These are phyloP conservation scores for Drosophila kanapiae DNA, from an alignment of 1,140 invertebrate species.

Conservation along the genomic window DNA sequence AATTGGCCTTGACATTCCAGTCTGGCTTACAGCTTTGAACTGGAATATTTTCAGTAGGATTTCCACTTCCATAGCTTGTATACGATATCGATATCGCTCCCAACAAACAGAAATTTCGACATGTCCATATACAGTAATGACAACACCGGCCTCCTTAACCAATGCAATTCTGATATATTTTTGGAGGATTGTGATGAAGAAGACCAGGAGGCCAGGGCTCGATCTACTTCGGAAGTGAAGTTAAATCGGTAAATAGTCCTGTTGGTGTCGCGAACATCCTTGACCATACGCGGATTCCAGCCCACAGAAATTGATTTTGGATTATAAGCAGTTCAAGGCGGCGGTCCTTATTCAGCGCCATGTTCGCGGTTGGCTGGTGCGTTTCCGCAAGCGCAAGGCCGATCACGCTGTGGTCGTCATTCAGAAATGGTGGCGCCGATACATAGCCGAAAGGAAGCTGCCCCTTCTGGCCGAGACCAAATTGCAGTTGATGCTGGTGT, in stretches of 20 bases:
- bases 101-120: no score
- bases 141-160: no score
- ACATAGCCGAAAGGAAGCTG: not conserved
- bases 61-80: not conserved
- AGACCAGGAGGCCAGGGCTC: not conserved
- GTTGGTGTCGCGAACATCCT: not conserved
- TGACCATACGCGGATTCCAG: not conserved
- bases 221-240: not conserved
- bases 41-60: not conserved
- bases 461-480: not conserved
- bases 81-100: not conserved
- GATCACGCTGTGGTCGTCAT: conserved; percentile 11
- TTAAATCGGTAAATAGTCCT: conserved; percentile 6
- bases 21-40: not conserved
- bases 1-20: not conserved
- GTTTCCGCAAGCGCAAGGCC: accelerated
- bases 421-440: conserved; percentile 55
- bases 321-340: conserved; percentile 64
- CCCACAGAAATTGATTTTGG: conserved; percentile 31
- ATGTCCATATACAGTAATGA: not conserved
- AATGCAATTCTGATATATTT: not conserved
- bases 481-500: conserved; percentile 2
- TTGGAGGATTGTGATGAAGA: not conserved
- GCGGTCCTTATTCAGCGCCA: conserved; percentile 59
- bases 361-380: conserved; percentile 42